Conservation (phyloP, 2,113 vertebrate species). For the Pungitius pungitius region DNA sequence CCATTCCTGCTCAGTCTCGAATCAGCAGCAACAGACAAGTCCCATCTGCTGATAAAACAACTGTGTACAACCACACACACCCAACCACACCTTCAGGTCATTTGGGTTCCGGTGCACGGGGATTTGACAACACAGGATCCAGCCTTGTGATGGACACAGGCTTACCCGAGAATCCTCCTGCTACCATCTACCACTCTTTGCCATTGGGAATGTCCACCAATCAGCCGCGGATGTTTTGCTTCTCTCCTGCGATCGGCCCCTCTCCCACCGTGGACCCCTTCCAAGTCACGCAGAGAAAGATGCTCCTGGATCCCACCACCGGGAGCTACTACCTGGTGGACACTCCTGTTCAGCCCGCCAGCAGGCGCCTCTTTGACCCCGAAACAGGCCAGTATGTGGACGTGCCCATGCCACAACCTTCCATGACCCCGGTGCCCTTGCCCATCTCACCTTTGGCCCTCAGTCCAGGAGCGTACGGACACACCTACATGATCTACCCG, state of each 20-base stretch:
- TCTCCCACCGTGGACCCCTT: constrained; percentile 76
- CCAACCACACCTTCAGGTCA: constrained; percentile 54
- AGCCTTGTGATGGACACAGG: constrained; percentile 70
- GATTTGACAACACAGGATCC: constrained; percentile 46
- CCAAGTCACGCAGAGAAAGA: constrained; percentile 89
- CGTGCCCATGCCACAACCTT: constrained; percentile 85
- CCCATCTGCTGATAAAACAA: constrained; percentile 31
- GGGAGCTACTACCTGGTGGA: constrained; percentile 96
- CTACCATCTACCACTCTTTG: constrained; percentile 82
- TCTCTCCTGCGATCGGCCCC: constrained; percentile 82
- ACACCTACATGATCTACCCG: constrained; percentile 93
- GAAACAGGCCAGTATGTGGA: constrained; percentile 96
- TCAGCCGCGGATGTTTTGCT: constrained; percentile 84
- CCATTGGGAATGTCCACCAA: constrained; percentile 71
- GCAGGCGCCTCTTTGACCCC: constrained; percentile 91
- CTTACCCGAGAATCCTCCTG: constrained; percentile 76
- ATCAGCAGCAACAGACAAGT: constrained; percentile 40
- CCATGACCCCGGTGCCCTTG: constrained; percentile 76
- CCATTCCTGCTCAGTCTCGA: constrained; percentile 84
- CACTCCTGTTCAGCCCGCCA: constrained; percentile 86
- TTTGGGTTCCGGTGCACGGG: constrained; percentile 8
- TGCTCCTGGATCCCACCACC: constrained; percentile 93
- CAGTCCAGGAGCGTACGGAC: constrained; percentile 84
- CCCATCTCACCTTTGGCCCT: constrained; percentile 85
- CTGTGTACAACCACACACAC: constrained; percentile 66